phyloP scores from a whole-genome alignment of 2,888 invertebrate genomes.

The Spilarctia lutea region DNA sequence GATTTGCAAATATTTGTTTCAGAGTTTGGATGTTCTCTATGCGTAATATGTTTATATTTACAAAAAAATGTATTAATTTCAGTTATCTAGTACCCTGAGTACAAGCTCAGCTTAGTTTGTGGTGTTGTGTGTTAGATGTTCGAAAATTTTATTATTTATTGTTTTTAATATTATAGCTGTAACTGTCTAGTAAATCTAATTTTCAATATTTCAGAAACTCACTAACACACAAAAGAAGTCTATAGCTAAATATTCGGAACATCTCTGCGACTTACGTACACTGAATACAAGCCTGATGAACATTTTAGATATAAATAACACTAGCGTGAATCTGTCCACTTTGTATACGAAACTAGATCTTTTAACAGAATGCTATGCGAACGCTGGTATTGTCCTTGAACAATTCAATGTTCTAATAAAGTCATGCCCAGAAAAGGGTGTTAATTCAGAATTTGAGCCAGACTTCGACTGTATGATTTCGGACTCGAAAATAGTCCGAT shows the following conservation, averaged over 20 bases:
- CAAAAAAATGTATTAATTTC: too few species aligned
- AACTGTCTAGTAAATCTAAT: neutral
- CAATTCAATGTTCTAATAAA: constrained; percentile 90
- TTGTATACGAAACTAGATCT: constrained; percentile 71
- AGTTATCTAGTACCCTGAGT: too few species aligned
- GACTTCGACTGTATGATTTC: constrained; percentile 75
- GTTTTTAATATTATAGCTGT: neutral
- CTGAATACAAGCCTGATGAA: constrained; percentile 77
- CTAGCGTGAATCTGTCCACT: constrained; percentile 65
- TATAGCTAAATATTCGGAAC: constrained; percentile 86
- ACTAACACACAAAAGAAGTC: constrained; percentile 89
- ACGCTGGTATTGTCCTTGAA: constrained; percentile 86
- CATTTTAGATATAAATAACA: constrained; percentile 66
- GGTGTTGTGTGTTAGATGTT: too few species aligned
- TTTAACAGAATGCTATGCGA: constrained; percentile 82
- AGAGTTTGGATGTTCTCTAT: too few species aligned
- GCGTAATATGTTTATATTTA: too few species aligned
- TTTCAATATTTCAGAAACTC: constrained; percentile 79
- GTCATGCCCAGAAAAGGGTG: constrained; percentile 73
- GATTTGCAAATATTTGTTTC: too few species aligned
- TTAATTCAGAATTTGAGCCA: constrained; percentile 62
- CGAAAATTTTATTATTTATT: neutral
- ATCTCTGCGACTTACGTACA: constrained; percentile 85
- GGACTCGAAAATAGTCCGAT: constrained; percentile 71
- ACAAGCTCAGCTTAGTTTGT: too few species aligned